A percentile compares a stretch with the other conserved stretches of the same genome.
phyloP scores from a whole-genome alignment of 2,888 invertebrate genomes.

The Acronicta leporina region DNA sequence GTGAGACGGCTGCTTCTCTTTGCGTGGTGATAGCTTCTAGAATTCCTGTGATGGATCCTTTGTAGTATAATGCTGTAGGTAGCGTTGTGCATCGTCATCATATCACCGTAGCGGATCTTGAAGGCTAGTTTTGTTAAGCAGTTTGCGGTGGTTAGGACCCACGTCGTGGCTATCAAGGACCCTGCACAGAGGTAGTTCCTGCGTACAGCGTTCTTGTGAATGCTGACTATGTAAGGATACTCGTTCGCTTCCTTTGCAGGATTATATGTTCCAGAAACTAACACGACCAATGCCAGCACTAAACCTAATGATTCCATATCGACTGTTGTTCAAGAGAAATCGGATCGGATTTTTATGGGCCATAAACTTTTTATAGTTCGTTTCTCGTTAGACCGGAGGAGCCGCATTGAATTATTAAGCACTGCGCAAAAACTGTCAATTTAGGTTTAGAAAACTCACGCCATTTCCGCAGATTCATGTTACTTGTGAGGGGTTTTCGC shows the following conservation, averaged over 20 bases:
- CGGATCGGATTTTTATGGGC: constrained; percentile 37
- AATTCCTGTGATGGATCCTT: constrained; percentile 1
- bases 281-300: constrained; percentile 5
- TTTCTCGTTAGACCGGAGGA: constrained; percentile 28
- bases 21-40: not conserved
- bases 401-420: constrained; percentile 39
- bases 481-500: no score
- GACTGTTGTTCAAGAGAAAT: constrained; percentile 31
- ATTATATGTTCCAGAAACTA: not conserved
- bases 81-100: not conserved
- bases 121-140: constrained; percentile 4
- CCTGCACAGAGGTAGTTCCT: constrained; percentile 10
- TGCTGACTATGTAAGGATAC: constrained; percentile 9
- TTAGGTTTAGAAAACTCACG: not conserved
- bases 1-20: not conserved
- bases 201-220: not conserved
- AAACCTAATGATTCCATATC: constrained; percentile 27
- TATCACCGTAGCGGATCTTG: constrained; percentile 24
- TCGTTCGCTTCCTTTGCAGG: not conserved
- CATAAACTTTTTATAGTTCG: constrained; percentile 41
- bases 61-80: not conserved
- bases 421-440: constrained; percentile 38
- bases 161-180: constrained; percentile 13
- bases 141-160: constrained; percentile 29
- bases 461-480: no score